These are phyloP conservation scores for Drosophila paulistorum DNA, from an alignment of 1,140 invertebrate genomes.

Conservation along the genomic window DNA sequence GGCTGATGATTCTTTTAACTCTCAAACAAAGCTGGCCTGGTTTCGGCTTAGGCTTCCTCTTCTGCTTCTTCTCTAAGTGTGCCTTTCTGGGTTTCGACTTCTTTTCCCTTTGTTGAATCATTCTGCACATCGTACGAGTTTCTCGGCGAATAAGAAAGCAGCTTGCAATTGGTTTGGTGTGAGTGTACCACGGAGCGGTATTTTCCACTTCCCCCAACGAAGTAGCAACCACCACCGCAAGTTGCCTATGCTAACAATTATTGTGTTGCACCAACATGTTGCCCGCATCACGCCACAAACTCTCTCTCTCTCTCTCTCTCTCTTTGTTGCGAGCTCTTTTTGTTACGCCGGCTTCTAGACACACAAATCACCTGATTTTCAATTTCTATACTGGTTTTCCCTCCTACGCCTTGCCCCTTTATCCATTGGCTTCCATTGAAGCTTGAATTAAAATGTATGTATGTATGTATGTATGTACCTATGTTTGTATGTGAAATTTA, in stretches of 20 bases:
- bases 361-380: constrained; percentile 80
- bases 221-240: constrained; percentile 4
- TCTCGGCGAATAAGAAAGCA: constrained; percentile 72
- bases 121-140: constrained; percentile 75
- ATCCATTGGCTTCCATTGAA: background rate
- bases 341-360: constrained; percentile 48
- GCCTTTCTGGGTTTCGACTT: constrained; percentile 34
- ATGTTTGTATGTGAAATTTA: too few relatives aligned
- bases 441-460: background rate
- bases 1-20: background rate
- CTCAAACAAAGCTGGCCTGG: background rate
- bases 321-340: too few relatives aligned
- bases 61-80: constrained; percentile 31
- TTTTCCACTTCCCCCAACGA: background rate
- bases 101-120: constrained; percentile 63
- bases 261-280: constrained; percentile 64
- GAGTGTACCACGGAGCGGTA: constrained; percentile 25
- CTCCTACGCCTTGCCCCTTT: constrained; percentile 25
- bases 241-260: constrained; percentile 45
- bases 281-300: constrained; percentile 54
- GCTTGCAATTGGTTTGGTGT: constrained; percentile 31
- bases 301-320: constrained; percentile 18
- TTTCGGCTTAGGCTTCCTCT: constrained; percentile 33
- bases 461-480: too few relatives aligned
- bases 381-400: constrained; percentile 62